Conservation (phyloP, 2,113 vertebrate species). For the Litocranius walleri region DNA sequence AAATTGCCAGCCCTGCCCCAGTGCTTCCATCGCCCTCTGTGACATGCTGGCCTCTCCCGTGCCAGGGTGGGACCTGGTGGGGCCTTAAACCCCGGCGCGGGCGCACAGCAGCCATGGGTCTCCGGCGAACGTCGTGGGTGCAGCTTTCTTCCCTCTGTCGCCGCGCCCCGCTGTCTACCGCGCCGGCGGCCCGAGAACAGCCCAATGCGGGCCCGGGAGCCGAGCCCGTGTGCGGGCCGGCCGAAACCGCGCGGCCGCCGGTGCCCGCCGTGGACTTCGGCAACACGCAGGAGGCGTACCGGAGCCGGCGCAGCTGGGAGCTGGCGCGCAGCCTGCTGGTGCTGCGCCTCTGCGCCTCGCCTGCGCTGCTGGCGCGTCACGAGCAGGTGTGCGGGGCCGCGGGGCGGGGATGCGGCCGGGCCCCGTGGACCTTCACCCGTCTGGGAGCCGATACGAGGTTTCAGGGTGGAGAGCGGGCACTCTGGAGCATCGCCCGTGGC, state of each 20-base stretch:
- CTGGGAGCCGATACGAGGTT: slow-evolving; percentile 73
- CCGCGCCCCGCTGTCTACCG: slow-evolving; percentile 12
- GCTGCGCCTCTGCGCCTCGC: slow-evolving; percentile 62
- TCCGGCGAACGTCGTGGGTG: fast-evolving
- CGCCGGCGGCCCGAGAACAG: not conserved
- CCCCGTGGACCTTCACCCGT: too few relatives aligned
- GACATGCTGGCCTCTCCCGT: not conserved
- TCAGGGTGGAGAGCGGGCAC: slow-evolving; percentile 84
- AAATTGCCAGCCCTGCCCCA: not conserved
- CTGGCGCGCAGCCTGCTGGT: slow-evolving; percentile 68
- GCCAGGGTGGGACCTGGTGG: not conserved
- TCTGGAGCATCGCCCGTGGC: slow-evolving; percentile 78
- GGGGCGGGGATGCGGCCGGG: not conserved
- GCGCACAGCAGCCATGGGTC: not conserved
- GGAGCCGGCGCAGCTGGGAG: slow-evolving; percentile 66
- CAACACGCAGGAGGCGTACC: slow-evolving; percentile 60
- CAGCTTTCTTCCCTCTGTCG: not conserved
- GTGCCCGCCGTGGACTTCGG: slow-evolving; percentile 54
- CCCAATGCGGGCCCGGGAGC: slow-evolving; percentile 78
- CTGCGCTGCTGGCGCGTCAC: slow-evolving; percentile 48
- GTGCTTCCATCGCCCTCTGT: not conserved
- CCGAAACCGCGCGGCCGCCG: slow-evolving; percentile 77
- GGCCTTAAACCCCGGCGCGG: fast-evolving
- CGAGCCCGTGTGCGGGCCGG: slow-evolving; percentile 35
- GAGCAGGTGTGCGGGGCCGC: slow-evolving; percentile 55